A percentile compares a stretch with the other conserved stretches of the same genome.
These are phyloP conservation scores for Capra hircus DNA, from an alignment of 2,113 vertebrate species.

Conservation along the genomic window DNA sequence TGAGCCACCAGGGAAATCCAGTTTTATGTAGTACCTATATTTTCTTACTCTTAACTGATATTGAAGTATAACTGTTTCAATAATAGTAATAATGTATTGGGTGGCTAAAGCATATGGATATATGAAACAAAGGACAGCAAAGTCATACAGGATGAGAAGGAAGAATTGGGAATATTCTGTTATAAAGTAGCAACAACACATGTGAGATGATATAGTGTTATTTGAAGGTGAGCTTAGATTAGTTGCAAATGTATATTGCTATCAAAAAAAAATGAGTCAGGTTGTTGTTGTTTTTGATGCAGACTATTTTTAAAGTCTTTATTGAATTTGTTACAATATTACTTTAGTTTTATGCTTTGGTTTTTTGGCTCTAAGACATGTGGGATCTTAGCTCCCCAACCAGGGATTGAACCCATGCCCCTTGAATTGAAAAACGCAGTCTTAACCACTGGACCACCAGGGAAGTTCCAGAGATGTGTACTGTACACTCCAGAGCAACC, in stretches of 20 bases:
- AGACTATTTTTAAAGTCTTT: background rate
- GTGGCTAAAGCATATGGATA: background rate
- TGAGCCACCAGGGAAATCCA: background rate
- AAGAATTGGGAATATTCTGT: background rate
- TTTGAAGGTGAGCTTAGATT: background rate
- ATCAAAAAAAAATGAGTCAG: background rate
- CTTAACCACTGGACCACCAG: background rate
- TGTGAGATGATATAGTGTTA: background rate
- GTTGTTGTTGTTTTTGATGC: background rate
- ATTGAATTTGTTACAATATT: background rate
- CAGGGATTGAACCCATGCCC: background rate
- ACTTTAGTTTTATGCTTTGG: background rate
- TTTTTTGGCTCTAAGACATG: background rate
- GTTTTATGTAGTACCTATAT: background rate
- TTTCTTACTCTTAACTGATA: background rate
- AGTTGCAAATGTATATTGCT: background rate
- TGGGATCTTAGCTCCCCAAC: background rate
- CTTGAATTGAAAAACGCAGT: background rate
- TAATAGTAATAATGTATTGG: background rate
- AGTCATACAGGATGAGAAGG: background rate
- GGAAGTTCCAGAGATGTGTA: background rate
- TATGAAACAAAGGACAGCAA: background rate
- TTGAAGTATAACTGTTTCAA: background rate
- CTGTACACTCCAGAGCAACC: background rate
- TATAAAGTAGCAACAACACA: background rate